These are phyloP conservation scores for Abscondita cerata DNA, from an alignment of 2,888 invertebrate genomes.

Conservation along the genomic window DNA sequence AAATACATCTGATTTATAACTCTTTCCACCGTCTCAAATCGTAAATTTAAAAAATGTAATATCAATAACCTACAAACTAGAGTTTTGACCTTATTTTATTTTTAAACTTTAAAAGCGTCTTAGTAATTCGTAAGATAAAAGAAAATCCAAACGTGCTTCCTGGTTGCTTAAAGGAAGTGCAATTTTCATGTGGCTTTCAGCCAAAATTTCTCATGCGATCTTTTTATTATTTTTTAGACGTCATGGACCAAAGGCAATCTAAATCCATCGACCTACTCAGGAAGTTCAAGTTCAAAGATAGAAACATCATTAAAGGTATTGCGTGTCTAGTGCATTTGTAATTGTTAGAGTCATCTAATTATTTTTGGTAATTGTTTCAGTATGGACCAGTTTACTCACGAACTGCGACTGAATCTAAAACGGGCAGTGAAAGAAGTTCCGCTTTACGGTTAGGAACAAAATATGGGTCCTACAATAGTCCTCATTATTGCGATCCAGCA, in stretches of 20 bases:
- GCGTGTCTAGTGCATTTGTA: not conserved
- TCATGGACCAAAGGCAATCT: conserved; percentile 41
- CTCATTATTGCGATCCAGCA: conserved; percentile 48
- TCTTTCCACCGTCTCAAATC: too few species aligned
- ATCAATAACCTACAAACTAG: not conserved
- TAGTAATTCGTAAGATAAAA: not conserved
- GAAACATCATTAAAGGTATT: conserved; percentile 37
- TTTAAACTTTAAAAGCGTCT: not conserved
- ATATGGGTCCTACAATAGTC: conserved; percentile 47
- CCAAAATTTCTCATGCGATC: not conserved
- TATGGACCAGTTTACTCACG: conserved; percentile 51
- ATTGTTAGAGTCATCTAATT: not conserved
- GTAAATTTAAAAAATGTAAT: too few species aligned
- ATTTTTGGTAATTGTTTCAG: conserved; percentile 42
- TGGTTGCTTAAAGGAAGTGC: not conserved
- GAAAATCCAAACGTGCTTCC: not conserved
- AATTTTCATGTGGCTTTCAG: not conserved
- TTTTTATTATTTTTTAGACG: conserved; percentile 35
- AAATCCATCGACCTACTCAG: conserved; percentile 30
- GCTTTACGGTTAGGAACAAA: conserved; percentile 48
- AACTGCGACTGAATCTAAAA: conserved; percentile 47
- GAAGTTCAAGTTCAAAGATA: conserved; percentile 36
- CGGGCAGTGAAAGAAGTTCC: conserved; percentile 46
- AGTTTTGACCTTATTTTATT: not conserved
- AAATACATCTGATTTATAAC: too few species aligned